A percentile compares a stretch with the other conserved stretches of the same genome.
Conservation (phyloP, 2,888 invertebrate species). For the Eutolmus rufibarbis region DNA sequence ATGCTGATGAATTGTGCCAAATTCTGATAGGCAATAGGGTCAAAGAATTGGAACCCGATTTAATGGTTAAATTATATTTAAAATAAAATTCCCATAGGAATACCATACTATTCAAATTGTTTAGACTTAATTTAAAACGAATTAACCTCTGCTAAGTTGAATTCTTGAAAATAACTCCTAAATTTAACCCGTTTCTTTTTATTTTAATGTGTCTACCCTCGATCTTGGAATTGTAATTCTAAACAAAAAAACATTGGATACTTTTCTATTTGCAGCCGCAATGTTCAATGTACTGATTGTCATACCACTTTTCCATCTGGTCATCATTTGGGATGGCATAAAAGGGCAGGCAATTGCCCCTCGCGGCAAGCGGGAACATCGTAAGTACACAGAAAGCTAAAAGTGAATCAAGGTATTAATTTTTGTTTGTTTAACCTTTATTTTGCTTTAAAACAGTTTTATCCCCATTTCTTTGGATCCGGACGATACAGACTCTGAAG, state of each 20-base stretch:
- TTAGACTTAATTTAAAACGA: too few species aligned
- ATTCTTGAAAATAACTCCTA: too few species aligned
- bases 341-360: constrained; percentile 59
- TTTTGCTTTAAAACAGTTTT: background rate
- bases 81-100: too few species aligned
- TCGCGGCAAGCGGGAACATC: constrained; percentile 57
- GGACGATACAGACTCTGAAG: constrained; percentile 3
- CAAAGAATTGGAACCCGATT: too few species aligned
- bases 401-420: background rate
- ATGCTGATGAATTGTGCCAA: too few species aligned
- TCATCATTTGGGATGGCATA: constrained; percentile 62
- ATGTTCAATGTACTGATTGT: constrained; percentile 61
- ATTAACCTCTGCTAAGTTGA: too few species aligned
- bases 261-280: constrained; percentile 54
- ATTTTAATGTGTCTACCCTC: too few species aligned
- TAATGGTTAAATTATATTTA: too few species aligned
- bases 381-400: background rate
- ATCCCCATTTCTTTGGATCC: background rate
- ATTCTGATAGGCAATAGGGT: too few species aligned
- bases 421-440: background rate
- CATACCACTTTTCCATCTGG: constrained; percentile 61
- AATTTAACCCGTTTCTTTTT: too few species aligned
- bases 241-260: background rate
- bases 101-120: too few species aligned
- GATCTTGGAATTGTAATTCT: too few species aligned